Conservation (phyloP, 2,888 invertebrate species). For the Apotomis capreana region DNA sequence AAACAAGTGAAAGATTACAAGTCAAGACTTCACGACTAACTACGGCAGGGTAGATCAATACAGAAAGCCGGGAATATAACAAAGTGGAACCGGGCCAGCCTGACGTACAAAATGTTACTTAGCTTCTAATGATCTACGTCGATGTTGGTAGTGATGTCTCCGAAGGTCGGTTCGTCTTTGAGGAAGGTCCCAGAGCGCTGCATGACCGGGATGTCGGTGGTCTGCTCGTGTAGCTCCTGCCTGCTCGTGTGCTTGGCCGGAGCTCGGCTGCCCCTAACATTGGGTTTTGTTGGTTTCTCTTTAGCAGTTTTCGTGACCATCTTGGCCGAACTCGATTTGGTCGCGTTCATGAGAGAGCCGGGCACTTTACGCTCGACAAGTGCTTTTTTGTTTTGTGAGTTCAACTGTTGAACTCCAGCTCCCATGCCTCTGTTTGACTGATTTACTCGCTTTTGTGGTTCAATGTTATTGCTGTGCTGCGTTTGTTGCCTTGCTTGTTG, state of each 20-base stretch:
- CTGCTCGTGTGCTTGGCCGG: conserved; percentile 44
- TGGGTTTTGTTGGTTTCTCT: conserved; percentile 47
- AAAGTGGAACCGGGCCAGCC: neutral
- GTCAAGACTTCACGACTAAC: neutral
- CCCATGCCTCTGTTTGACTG: conserved; percentile 5
- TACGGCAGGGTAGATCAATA: neutral
- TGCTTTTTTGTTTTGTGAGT: conserved; percentile 39
- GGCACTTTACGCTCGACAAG: conserved; percentile 54
- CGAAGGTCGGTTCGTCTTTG: conserved; percentile 88
- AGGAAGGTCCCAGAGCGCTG: conserved; percentile 88
- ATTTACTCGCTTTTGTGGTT: conserved; percentile 13
- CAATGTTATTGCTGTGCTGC: conserved; percentile 43
- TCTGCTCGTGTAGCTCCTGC: conserved; percentile 41
- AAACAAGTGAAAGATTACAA: neutral
- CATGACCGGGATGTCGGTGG: conserved; percentile 64
- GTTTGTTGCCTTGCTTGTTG: conserved; percentile 44
- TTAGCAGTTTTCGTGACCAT: conserved; percentile 70
- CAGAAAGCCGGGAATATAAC: neutral
- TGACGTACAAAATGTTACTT: conserved; percentile 4
- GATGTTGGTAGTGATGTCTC: conserved; percentile 61
- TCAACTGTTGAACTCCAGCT: neutral
- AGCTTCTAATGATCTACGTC: conserved; percentile 57
- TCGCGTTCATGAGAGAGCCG: conserved; percentile 80
- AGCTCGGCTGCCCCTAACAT: neutral
- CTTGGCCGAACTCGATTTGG: conserved; percentile 84